Conservation (phyloP, 2,797 vertebrate species). For the Avahi laniger region DNA sequence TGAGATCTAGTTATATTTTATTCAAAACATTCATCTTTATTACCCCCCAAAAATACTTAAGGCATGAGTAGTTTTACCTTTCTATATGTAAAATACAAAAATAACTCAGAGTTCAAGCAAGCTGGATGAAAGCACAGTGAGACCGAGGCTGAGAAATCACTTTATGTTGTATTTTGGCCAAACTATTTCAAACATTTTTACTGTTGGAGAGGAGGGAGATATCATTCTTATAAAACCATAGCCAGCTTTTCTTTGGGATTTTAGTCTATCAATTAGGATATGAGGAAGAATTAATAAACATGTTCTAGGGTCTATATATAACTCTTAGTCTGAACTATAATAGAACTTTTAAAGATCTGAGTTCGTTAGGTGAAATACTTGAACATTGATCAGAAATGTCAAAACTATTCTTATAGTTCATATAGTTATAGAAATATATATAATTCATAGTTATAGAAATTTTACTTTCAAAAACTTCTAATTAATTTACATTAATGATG, state of each 20-base stretch:
- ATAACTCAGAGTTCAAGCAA: neutral
- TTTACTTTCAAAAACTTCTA: slow-evolving; percentile 35
- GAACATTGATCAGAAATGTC: neutral
- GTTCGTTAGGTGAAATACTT: neutral
- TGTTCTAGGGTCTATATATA: neutral
- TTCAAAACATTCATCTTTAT: neutral
- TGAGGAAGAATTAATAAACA: neutral
- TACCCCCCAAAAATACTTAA: neutral
- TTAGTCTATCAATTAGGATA: neutral
- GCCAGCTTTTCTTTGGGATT: neutral
- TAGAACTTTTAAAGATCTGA: neutral
- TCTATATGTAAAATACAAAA: neutral
- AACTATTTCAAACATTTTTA: neutral
- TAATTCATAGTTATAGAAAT: slow-evolving; percentile 3
- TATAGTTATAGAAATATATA: slow-evolving; percentile 9
- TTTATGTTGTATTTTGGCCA: neutral
- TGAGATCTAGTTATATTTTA: neutral
- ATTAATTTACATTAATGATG: neutral
- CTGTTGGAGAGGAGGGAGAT: neutral
- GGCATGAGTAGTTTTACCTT: neutral
- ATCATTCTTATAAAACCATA: neutral
- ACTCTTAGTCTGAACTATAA: neutral
- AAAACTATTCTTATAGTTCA: neutral
- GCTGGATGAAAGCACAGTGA: neutral
- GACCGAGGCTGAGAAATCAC: neutral